Evolutionary conservation across 2,797 vertebrate species (phyloP), one percentile per base, ranked within the genome.

Genomic region (Tenualosa ilisha): DNA sequence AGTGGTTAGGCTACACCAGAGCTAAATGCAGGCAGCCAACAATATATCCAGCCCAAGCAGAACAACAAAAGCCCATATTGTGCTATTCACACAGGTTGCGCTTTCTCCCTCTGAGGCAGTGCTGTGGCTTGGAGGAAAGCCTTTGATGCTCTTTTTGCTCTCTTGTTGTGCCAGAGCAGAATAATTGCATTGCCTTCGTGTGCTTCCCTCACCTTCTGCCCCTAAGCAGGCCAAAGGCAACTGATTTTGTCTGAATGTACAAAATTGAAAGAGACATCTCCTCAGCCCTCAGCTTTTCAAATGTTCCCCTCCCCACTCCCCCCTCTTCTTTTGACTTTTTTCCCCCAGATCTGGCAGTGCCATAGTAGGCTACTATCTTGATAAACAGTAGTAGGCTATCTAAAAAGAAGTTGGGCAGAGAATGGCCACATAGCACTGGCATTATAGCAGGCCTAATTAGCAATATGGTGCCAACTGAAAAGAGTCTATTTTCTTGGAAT

Each of bases 141-240:
- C 94, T 96, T 96, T 95, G 94, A 96, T 94, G 94, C 94, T 95
- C 93, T 84, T 93, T 95, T 94, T 94, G 94, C 94, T 94, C 92
- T 95, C 91, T 95, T 95, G 94, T 94, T 95, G 93, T 95, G 95
- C 94, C 95, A 95, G 94, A 94, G 91, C 93, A 92, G 93, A 95
- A 94, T 95, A 95, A 95, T 95, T 95, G 94, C 92, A 90, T 88
- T 91, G 93, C 94, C 92, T 96, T 94, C 92, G 92, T 94, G 93
- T 90, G 92, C 92, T 93, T 94, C 92, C 90, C 94, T 96, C 93
- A 96, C 94, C 94, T 95, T 92, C 91, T 95, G 91, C 94, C 95
- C 94, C 91, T 93, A 95, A 96, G 95, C 95, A 92, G 95, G 95
- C 95, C 93, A 93, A 94, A 94, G 95, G 95, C 95, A 96, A 95